Evolutionary conservation across 2,113 vertebrate genomes (phyloP).

Genomic region (Eolophus roseicapilla): DNA sequence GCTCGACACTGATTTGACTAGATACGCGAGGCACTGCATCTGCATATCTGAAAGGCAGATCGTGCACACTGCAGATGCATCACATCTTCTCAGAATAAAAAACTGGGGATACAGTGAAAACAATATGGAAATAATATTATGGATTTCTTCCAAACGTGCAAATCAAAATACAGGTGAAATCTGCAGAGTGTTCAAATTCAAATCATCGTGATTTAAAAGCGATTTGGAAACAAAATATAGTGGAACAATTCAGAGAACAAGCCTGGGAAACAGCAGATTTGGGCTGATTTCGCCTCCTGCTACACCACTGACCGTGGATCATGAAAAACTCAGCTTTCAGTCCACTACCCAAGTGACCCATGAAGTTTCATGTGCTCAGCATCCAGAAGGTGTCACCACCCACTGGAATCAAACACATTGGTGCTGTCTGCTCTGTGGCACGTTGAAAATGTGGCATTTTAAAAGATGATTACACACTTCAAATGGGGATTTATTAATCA

Average conservation of each 20-base stretch:
- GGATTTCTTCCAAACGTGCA: not conserved
- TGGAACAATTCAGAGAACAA: not conserved
- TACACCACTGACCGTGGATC: fast-evolving
- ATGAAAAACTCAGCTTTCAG: not conserved
- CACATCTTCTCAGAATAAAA: constrained; percentile 13
- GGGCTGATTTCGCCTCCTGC: not conserved
- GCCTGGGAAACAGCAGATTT: not conserved
- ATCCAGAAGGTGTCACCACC: not conserved
- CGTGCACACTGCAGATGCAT: not conserved
- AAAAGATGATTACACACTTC: not conserved
- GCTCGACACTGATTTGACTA: constrained; percentile 46
- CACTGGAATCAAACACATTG: not conserved
- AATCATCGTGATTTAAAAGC: not conserved
- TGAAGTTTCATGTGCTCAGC: not conserved
- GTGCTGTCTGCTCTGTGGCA: not conserved
- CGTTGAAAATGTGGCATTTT: fast-evolving
- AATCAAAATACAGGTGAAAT: not conserved
- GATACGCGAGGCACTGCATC: constrained; percentile 48
- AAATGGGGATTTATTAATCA: not conserved
- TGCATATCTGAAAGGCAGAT: constrained; percentile 11
- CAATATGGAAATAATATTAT: not conserved
- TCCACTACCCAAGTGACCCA: not conserved
- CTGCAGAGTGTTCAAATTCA: not conserved
- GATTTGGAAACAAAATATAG: not conserved
- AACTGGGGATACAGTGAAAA: not conserved